Conservation (phyloP, 2,113 vertebrate genomes). For the Sorex araneus region DNA sequence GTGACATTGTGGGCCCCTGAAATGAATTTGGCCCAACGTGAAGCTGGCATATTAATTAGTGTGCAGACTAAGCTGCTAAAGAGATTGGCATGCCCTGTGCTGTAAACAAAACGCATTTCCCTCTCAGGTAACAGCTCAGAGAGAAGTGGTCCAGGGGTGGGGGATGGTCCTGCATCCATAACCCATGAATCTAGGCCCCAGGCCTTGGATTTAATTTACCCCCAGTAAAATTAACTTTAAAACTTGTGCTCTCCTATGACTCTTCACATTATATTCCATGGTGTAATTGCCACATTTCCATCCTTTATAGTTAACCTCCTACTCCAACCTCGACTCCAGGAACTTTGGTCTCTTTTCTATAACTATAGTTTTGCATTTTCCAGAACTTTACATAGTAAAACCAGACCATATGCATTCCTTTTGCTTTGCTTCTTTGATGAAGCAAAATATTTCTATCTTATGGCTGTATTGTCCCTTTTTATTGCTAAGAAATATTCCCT, state of each 20-base stretch:
- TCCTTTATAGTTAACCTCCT: neutral
- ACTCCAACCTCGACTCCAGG: neutral
- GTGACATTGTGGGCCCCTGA: neutral
- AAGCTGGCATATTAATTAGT: neutral
- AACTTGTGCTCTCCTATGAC: neutral
- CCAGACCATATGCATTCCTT: neutral
- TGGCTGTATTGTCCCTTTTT: neutral
- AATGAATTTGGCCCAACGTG: neutral
- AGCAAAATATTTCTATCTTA: neutral
- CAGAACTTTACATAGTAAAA: neutral
- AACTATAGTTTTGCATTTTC: neutral
- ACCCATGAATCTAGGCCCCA: neutral
- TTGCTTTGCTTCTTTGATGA: constrained; percentile 25
- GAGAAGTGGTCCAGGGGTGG: neutral
- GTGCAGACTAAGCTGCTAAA: neutral
- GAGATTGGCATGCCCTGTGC: neutral
- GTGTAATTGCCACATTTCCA: neutral
- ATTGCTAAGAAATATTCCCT: constrained; percentile 7
- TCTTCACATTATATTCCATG: constrained; percentile 17
- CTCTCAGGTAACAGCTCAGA: neutral
- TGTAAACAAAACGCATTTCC: neutral
- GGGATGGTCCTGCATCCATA: neutral
- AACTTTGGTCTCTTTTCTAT: neutral
- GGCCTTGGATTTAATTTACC: neutral
- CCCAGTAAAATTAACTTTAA: constrained; percentile 34